Base-by-base conservation (phyloP, 2,888 invertebrate species). In the Micoletzkya japonica region DNA sequence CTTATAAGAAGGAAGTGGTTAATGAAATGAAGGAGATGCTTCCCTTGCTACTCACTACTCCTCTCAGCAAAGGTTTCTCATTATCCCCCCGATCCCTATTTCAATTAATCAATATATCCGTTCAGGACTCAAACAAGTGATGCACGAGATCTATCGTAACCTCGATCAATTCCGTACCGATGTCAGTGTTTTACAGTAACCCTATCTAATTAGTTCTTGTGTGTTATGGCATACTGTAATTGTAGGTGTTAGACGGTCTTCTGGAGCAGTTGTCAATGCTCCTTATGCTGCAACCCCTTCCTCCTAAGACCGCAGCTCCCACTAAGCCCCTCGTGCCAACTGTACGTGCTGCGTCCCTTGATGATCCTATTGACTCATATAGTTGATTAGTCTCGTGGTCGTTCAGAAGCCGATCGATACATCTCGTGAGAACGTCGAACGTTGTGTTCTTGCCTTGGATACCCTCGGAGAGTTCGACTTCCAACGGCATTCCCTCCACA, bases 31-130 rank as follows among this genome's bases (percentile, higher is more conserved):
- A 90, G 72, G 92, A 92, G 72, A 89, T 96, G 54, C 87, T 97
- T 36, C 94, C 94, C 77, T 91, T 92, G 58, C 94, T 98, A 92
- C 90, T 96, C 85, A 91, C 92, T 0, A 93, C 94, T 6, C 95
- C 95, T 0, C 89, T 97, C n/a, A 81, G 80, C 0, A 70, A 76
- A 58, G 80, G 77, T 64, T 87, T 86, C 86, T 87, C 70, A n/a
- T n/a, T n/a, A n/a, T n/a, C n/a, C n/a, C n/a, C n/a, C n/a, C n/a
- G n/a, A n/a, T 34, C 20, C 36, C 26, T 1, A 32, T 49, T 4
- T 44, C 1, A 34, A 26, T 2, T 17, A 32, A 34, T 10, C 26
- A 24, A 3, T 44, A 6, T 36, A n/a, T 20, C 6, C 17, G 30
- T 44, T 24, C 50, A 64, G 64, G 52, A 2, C 26, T 64, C 1